These are phyloP conservation scores for Manis pentadactyla DNA, from an alignment of 2,797 vertebrate genomes.

Conservation along the genomic window DNA sequence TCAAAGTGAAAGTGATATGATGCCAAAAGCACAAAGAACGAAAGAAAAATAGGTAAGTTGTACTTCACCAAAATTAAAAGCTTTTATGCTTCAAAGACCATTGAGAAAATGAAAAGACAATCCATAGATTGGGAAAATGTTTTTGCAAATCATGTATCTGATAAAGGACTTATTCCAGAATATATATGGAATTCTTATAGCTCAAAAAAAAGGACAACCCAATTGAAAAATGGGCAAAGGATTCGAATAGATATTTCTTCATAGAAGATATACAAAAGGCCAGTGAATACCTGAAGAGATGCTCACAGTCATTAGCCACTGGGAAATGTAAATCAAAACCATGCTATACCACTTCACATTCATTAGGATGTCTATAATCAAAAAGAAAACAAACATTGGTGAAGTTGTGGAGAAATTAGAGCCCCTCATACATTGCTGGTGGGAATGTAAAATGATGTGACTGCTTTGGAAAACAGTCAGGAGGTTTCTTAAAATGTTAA, in stretches of 20 bases:
- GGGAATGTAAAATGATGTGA: neutral
- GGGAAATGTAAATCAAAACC: neutral
- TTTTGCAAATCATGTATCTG: neutral
- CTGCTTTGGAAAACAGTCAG: neutral
- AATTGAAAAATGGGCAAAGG: neutral
- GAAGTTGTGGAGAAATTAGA: neutral
- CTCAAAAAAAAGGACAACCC: neutral
- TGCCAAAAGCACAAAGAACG: neutral
- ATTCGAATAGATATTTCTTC: neutral
- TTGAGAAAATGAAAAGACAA: neutral
- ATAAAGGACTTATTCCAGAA: neutral
- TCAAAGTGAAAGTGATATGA: neutral
- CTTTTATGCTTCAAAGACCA: neutral
- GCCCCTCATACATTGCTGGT: neutral
- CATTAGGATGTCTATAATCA: neutral
- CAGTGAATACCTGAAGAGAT: neutral
- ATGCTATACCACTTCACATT: neutral
- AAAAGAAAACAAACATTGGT: neutral
- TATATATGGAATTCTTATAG: neutral
- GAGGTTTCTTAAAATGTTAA: neutral
- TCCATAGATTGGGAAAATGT: neutral
- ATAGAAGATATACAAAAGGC: neutral
- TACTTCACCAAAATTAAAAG: constrained; percentile 9
- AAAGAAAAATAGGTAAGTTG: neutral
- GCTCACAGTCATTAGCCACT: neutral